Base-by-base conservation (phyloP, 2,888 invertebrate genomes). In the Cataglyphis cursor region DNA sequence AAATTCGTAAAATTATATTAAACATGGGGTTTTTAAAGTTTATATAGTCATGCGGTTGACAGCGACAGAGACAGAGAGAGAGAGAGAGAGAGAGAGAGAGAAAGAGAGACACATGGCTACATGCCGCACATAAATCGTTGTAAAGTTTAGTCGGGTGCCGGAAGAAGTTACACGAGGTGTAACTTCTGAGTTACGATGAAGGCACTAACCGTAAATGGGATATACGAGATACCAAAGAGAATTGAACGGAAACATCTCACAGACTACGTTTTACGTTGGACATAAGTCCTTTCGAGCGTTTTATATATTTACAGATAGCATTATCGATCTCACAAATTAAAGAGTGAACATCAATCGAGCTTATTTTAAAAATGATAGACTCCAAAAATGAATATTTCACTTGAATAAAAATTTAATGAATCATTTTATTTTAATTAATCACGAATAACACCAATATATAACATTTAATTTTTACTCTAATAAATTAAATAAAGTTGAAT, bases 41-140 rank as follows among this genome's bases (percentile, higher is more conserved):
- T 21, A 59, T 24, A 31, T n/a, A 12, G 44, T 24, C 68, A 12
- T 48, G 74, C 28, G 21, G 81, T 72, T 74, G 81, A 73, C 81
- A 73, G 62, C 62, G 28, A 48, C 21, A 48, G 51, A 59, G 10
- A 21, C 21, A 59, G 59, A 48, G 51, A 59, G 10, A 21, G 31
- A 59, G 44, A 48, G 51, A 59, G 10, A 21, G 31, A 59, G 44
- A 24, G 24, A 24, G 24, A 24, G 24, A 78, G 35, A 44, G 38
- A 35, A 38, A 59, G 10, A 35, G 44, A 70, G 70, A 80, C 8
- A 59, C 70, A 70, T 64, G 44, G 44, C 51, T 75, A 57, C 64
- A 38, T 41, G 66, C 51, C 51, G 57, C 81, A 81, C 84, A 62
- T 86, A 84, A 88, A 88, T 87, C 84, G 64, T n/a, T 24, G 65